Conservation (phyloP, 2,113 vertebrate species). For the Sterrhoptilus dennistouni region DNA sequence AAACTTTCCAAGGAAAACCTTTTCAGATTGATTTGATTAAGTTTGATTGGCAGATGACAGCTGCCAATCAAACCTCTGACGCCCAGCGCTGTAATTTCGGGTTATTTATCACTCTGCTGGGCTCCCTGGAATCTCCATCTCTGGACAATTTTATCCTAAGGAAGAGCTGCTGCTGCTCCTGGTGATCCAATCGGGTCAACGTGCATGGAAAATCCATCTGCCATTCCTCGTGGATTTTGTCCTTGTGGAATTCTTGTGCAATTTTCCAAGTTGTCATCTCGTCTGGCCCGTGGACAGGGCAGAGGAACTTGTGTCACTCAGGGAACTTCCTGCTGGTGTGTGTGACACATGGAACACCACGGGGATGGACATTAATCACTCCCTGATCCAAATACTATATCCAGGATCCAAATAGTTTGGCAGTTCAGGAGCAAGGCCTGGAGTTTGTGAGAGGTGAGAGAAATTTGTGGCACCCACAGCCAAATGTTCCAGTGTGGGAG, state of each 20-base stretch:
- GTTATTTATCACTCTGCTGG: slow-evolving; percentile 47
- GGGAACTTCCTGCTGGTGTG: slow-evolving; percentile 25
- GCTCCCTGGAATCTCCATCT: slow-evolving; percentile 34
- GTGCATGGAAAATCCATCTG: background rate
- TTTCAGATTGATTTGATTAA: background rate
- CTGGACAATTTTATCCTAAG: background rate
- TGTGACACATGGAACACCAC: background rate
- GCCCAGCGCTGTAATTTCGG: background rate
- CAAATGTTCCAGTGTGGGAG: background rate
- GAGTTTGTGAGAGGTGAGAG: background rate
- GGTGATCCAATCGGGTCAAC: background rate
- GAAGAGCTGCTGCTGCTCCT: background rate
- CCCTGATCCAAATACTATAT: background rate
- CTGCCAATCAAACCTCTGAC: background rate
- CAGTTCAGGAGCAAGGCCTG: background rate
- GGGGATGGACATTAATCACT: background rate
- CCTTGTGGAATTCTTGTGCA: background rate
- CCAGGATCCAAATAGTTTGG: background rate
- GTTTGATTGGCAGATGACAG: background rate
- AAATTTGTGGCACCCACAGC: background rate
- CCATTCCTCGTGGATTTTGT: background rate
- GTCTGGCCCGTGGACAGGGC: background rate
- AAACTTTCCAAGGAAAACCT: background rate
- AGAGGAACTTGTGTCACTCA: slow-evolving; percentile 6
- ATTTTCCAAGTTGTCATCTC: background rate